These are phyloP conservation scores for Actenoides hombroni DNA, from an alignment of 2,113 vertebrate genomes.

Conservation along the genomic window DNA sequence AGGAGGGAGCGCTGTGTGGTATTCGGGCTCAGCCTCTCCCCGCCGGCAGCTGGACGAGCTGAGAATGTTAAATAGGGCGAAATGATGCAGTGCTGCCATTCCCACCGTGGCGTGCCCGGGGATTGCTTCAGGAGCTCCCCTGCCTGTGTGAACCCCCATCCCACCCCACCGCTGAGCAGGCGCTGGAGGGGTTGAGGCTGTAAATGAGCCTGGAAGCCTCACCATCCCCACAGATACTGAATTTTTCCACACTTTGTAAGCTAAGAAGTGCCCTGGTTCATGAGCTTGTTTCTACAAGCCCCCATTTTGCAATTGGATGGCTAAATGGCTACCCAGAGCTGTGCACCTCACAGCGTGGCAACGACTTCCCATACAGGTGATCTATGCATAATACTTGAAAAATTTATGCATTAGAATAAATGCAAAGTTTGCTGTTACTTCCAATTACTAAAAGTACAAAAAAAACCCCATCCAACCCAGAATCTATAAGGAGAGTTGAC, in stretches of 20 bases:
- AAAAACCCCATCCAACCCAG: too few relatives aligned
- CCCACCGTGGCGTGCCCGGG: accelerated
- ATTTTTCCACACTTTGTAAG: accelerated
- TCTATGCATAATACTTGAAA: too few relatives aligned
- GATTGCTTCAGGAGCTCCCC: accelerated
- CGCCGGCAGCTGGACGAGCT: accelerated
- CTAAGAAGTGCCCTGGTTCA: accelerated
- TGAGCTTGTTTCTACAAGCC: accelerated
- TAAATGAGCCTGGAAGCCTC: accelerated
- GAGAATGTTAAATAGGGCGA: accelerated
- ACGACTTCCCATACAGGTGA: accelerated
- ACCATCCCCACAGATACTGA: accelerated
- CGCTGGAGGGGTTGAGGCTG: accelerated
- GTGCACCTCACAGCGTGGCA: accelerated
- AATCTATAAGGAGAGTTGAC: accelerated
- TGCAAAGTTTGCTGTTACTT: background rate
- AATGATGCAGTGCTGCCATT: accelerated
- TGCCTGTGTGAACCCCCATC: background rate
- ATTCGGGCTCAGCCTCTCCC: accelerated
- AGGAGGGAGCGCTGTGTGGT: background rate
- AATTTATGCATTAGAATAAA: background rate
- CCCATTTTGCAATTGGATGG: accelerated
- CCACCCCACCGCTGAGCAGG: accelerated
- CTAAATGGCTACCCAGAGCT: accelerated
- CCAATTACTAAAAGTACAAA: background rate